A percentile compares a stretch with the other conserved stretches of the same genome.
Conservation (phyloP, 1,140 invertebrate genomes). For the Drosophila parvula region DNA sequence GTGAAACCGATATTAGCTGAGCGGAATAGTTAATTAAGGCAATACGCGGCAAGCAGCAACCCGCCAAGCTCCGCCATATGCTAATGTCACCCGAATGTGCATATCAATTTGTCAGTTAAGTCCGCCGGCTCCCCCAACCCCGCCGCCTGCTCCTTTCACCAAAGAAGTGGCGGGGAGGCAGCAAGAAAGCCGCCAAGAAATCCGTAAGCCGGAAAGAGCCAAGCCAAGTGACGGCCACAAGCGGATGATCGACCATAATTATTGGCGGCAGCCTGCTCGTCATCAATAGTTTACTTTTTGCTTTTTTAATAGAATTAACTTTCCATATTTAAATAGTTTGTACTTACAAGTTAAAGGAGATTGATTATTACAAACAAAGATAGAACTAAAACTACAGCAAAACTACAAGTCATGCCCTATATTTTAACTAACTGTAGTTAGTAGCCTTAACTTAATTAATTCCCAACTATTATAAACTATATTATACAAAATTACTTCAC, state of each 20-base stretch:
- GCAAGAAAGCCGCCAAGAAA: conserved; percentile 37
- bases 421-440: background rate
- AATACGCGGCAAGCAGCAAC: conserved; percentile 16
- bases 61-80: conserved; percentile 44
- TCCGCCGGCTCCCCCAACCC: background rate
- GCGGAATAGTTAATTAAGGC: conserved; percentile 78
- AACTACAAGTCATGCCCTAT: no score
- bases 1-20: conserved; percentile 83
- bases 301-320: background rate
- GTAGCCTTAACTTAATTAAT: background rate
- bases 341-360: no score
- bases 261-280: background rate
- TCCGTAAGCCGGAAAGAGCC: conserved; percentile 41
- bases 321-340: background rate
- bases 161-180: conserved; percentile 24
- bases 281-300: background rate
- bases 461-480: background rate
- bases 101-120: conserved; percentile 42
- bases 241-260: conserved; percentile 29
- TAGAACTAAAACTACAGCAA: no score
- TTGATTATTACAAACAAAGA: no score
- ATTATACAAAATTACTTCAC: background rate
- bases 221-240: conserved; percentile 18
- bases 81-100: conserved; percentile 60
- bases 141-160: background rate